Conservation (phyloP, 64 coral and sea anemone species). For the Astreopora myriophthalma region DNA sequence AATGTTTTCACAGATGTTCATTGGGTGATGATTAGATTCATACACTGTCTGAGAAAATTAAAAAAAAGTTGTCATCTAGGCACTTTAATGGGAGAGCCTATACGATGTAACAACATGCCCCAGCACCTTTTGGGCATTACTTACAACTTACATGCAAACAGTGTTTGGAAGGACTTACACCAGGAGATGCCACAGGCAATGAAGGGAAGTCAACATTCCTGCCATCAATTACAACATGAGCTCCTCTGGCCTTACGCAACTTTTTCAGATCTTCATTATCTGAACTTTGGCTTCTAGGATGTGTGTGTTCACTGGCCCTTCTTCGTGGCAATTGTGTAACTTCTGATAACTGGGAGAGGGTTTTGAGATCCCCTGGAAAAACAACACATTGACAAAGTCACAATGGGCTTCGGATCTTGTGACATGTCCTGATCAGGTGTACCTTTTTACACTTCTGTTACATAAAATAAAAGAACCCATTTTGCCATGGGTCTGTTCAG, state of each 20-base stretch:
- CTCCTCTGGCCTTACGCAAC: slow-evolving; percentile 62
- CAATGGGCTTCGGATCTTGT: not conserved
- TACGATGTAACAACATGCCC: not conserved
- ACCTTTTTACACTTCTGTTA: not conserved
- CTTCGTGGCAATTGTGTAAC: not conserved
- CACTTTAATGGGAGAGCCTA: no score
- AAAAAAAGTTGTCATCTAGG: no score
- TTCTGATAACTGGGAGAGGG: not conserved
- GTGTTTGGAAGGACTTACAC: slow-evolving; percentile 51
- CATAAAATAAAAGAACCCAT: not conserved
- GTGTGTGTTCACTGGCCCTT: slow-evolving; percentile 25
- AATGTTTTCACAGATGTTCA: no score
- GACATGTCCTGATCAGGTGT: not conserved
- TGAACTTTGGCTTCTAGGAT: slow-evolving; percentile 61
- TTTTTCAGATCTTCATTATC: slow-evolving; percentile 78
- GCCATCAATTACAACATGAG: slow-evolving; percentile 74
- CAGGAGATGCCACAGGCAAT: slow-evolving; percentile 69
- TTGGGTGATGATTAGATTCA: no score
- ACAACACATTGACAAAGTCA: no score
- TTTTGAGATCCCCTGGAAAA: slow-evolving; percentile 61
- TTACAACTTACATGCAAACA: not conserved
- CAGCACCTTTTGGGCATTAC: not conserved
- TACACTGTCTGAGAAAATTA: no score
- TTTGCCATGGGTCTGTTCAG: no score
- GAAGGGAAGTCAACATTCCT: slow-evolving; percentile 76